These are phyloP conservation scores for Homarus gammarus DNA, from an alignment of 2,888 invertebrate genomes.

Conservation along the genomic window DNA sequence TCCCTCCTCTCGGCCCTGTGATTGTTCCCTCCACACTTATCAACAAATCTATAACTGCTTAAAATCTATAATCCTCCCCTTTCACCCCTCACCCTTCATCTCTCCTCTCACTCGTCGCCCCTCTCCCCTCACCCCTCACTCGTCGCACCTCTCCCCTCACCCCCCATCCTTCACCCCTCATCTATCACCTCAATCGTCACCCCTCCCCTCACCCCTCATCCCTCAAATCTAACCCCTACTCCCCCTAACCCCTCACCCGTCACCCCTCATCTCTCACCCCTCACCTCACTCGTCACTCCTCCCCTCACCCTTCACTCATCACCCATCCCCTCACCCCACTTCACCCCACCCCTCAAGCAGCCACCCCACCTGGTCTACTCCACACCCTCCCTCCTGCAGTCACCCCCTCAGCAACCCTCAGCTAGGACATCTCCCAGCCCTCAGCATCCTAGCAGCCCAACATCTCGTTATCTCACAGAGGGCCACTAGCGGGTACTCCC, in stretches of 20 bases:
- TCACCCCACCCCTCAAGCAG: background rate
- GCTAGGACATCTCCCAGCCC: constrained; percentile 25
- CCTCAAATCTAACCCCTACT: background rate
- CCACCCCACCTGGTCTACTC: background rate
- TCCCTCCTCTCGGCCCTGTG: no score
- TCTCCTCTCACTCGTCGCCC: background rate
- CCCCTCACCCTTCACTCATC: background rate
- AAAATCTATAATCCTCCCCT: no score
- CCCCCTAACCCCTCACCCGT: background rate
- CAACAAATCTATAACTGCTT: no score
- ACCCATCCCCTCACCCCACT: background rate
- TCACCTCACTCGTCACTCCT: background rate
- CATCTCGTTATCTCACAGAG: constrained; percentile 59
- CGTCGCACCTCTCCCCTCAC: background rate
- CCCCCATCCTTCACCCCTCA: background rate
- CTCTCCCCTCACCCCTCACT: background rate
- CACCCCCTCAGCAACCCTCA: background rate
- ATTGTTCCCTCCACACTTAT: no score
- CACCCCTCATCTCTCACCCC: background rate
- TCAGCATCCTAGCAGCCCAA: constrained; percentile 22
- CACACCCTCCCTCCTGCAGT: background rate
- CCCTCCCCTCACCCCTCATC: background rate
- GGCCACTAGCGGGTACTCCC: constrained; percentile 41
- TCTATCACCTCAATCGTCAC: no score
- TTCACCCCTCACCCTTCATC: background rate